Base-by-base conservation (phyloP, 2,888 invertebrate species). In the Smittia sp. region DNA sequence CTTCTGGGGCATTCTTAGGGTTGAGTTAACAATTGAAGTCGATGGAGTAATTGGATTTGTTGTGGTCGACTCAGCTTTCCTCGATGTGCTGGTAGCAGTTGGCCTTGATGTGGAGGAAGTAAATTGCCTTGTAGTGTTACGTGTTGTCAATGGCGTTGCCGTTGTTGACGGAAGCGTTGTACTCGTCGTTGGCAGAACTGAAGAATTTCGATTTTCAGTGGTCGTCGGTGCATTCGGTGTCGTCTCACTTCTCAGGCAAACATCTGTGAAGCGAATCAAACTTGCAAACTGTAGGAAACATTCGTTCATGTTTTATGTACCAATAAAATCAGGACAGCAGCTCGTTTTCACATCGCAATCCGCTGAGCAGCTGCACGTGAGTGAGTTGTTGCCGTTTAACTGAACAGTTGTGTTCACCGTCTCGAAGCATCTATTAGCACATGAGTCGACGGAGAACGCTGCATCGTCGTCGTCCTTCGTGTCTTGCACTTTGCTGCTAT, bases 301-400 rank as follows among this genome's bases (percentile, higher is more conserved):
- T 46, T 13, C n/a, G n/a, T 11, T n/a, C n/a, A 15, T 46, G 46
- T 15, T 46, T 46, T n/a, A 46, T 63, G 25, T 65, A 72, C 58
- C 54, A 24, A 63, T 79, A 79, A 85, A 91, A 80, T 92, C 91
- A 0, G 85, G 84, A 77, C 92, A 93, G 78, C 92, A 93, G 22
- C 83, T 83, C 0, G 82, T 82, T 0, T 79, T 78, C 0, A 81
- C 78, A 0, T 85, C 78, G 76, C 92, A 92, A 0, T 81, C 78
- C 0, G 82, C 76, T 69, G 84, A 82, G 76, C 92, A 92, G 58
- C 85, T 85, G 77, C 92, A 92, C 0, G 80, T 78, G n/a, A 46
- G 39, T 24, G 67, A 38, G 7, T 32, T 70, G 18, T 77, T 77
- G 11, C 76, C 69, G 25, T 74, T 76, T 4, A 77, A 74, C 54